phyloP scores from a whole-genome alignment of 1,140 invertebrate genomes.

The Laupala kohalensis region DNA sequence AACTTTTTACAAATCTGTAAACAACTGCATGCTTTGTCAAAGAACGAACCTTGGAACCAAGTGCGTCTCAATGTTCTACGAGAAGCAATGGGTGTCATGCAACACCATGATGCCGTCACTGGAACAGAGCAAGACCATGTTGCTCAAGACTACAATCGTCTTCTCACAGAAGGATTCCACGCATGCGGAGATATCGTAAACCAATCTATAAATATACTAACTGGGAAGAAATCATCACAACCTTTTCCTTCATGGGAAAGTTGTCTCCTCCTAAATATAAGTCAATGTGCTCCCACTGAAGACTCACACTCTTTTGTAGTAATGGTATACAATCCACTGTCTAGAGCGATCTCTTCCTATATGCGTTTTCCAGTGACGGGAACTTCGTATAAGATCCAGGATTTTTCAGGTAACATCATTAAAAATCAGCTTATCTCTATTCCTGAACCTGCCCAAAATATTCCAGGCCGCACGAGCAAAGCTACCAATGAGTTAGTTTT shows the following conservation, averaged over 20 bases:
- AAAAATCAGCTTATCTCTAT: background rate
- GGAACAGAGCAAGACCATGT: conserved; percentile 90
- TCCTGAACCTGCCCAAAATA: background rate
- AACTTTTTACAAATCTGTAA: conserved; percentile 27
- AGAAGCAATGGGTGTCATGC: conserved; percentile 42
- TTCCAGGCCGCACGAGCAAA: background rate
- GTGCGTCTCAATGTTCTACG: background rate
- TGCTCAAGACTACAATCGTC: conserved; percentile 40
- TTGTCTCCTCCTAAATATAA: conserved; percentile 37
- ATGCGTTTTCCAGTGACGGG: conserved; percentile 56
- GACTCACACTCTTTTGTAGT: conserved; percentile 37
- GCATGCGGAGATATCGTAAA: background rate
- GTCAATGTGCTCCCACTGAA: conserved; percentile 34
- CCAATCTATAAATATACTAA: too few relatives aligned
- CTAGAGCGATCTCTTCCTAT: conserved; percentile 43
- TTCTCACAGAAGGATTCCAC: conserved; percentile 26
- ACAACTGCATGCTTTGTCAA: conserved; percentile 26
- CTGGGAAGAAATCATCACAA: background rate
- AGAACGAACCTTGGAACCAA: conserved; percentile 15
- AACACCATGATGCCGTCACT: conserved; percentile 60
- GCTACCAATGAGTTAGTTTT: background rate
- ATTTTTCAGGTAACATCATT: background rate
- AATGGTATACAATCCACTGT: conserved; percentile 70
- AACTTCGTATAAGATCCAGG: conserved; percentile 11
- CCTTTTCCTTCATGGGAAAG: conserved; percentile 18